These are phyloP conservation scores for Brachyistius frenatus DNA, from an alignment of 2,113 vertebrate genomes.

Conservation along the genomic window DNA sequence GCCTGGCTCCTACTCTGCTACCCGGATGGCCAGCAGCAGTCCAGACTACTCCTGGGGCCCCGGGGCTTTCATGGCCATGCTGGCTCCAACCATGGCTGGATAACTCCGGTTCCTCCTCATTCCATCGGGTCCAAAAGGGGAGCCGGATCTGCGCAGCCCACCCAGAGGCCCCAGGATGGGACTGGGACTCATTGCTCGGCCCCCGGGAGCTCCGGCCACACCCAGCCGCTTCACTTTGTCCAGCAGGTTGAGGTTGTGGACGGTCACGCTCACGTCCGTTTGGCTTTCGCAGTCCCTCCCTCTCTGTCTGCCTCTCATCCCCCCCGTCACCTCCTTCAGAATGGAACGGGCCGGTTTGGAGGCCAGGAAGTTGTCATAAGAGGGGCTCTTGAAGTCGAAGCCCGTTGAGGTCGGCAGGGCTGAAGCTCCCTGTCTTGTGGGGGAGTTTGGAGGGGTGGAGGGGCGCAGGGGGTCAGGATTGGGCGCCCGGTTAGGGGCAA, in stretches of 20 bases:
- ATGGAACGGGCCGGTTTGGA: conserved; percentile 96
- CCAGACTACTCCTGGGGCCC: conserved; percentile 87
- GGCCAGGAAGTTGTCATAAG: conserved; percentile 95
- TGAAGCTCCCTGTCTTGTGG: conserved; percentile 69
- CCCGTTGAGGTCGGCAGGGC: conserved; percentile 79
- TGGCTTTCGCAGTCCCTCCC: conserved; percentile 92
- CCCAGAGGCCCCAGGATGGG: conserved; percentile 86
- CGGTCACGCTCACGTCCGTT: conserved; percentile 94
- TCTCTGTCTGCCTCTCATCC: conserved; percentile 83
- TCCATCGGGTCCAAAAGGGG: conserved; percentile 88
- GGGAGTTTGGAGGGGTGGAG: conserved; percentile 93
- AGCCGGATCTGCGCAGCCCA: conserved; percentile 86
- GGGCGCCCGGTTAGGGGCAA: conserved; percentile 80
- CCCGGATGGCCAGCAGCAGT: conserved; percentile 86
- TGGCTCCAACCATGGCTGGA: conserved; percentile 96
- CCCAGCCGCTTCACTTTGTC: conserved; percentile 96
- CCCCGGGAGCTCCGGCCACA: conserved; percentile 85
- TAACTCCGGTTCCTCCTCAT: conserved; percentile 95
- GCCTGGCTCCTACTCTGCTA: conserved; percentile 87
- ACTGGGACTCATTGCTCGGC: conserved; percentile 79
- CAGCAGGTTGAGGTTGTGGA: conserved; percentile 95
- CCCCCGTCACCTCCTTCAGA: conserved; percentile 91
- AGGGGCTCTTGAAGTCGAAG: conserved; percentile 93
- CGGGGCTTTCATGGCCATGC: conserved; percentile 97
- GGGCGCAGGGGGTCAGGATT: conserved; percentile 85